Conservation (phyloP, 2,797 vertebrate species). For the Periophthalmus magnuspinnatus region DNA sequence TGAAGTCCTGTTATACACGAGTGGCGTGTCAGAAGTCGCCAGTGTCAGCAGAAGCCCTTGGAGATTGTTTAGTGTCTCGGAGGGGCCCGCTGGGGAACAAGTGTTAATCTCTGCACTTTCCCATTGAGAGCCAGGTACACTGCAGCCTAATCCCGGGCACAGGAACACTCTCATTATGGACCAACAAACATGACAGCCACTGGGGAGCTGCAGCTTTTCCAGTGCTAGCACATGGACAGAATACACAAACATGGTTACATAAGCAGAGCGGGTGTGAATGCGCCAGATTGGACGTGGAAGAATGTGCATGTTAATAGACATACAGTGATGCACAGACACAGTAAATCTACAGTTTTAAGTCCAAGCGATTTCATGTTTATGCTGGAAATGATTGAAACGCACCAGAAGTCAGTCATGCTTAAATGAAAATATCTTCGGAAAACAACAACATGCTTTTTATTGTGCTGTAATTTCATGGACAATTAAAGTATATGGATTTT, state of each 20-base stretch:
- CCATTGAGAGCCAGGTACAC: conserved; percentile 55
- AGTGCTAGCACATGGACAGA: conserved; percentile 35
- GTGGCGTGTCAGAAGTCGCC: conserved; percentile 14
- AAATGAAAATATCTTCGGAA: conserved; percentile 61
- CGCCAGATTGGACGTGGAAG: conserved; percentile 12
- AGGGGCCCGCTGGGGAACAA: conserved; percentile 30
- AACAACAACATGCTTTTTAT: conserved; percentile 50
- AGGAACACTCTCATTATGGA: conserved; percentile 61
- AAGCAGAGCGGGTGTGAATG: conserved; percentile 46
- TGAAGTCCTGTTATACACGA: conserved; percentile 37
- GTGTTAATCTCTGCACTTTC: conserved; percentile 61
- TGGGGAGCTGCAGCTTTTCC: conserved; percentile 46
- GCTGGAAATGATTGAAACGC: conserved; percentile 53
- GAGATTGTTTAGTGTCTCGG: conserved; percentile 34
- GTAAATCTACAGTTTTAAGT: conserved; percentile 45
- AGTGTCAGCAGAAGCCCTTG: conserved; percentile 44
- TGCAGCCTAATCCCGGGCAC: conserved; percentile 51
- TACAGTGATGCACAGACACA: conserved; percentile 18
- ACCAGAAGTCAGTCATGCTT: conserved; percentile 41
- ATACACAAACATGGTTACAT: conserved; percentile 51
- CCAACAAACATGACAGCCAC: conserved; percentile 49
- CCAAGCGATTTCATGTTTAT: conserved; percentile 46
- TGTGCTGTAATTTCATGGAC: conserved; percentile 38
- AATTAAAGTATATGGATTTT: conserved; percentile 20
- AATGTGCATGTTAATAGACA: conserved; percentile 8